Conservation (phyloP, 2,888 invertebrate species). For the Nomada flava region DNA sequence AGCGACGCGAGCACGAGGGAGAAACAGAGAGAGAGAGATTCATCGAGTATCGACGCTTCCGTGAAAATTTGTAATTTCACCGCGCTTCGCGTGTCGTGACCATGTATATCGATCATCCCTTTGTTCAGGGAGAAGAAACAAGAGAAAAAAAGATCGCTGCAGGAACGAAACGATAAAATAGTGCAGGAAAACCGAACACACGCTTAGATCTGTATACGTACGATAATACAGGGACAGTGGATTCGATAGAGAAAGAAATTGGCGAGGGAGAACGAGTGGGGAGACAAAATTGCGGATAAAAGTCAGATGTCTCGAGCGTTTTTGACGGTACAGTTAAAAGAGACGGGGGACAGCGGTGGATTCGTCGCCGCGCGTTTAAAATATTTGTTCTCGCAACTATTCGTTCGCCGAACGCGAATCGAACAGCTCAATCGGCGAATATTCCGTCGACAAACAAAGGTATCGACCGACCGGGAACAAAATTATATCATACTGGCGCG, state of each 20-base stretch:
- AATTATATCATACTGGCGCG: slow-evolving; percentile 7
- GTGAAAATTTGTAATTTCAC: slow-evolving; percentile 49
- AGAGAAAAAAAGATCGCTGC: not conserved
- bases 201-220: not conserved
- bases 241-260: not conserved
- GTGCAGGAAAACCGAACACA: not conserved
- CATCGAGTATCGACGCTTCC: slow-evolving; percentile 22
- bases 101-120: slow-evolving; percentile 46
- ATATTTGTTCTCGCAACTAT: slow-evolving; percentile 47
- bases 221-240: not conserved
- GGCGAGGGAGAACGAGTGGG: not conserved
- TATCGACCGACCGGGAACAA: slow-evolving; percentile 14
- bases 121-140: slow-evolving; percentile 30
- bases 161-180: not conserved
- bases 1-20: not conserved
- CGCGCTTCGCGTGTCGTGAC: slow-evolving; percentile 40
- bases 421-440: slow-evolving; percentile 39
- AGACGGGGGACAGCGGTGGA: not conserved
- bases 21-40: not conserved
- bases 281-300: slow-evolving; percentile 5
- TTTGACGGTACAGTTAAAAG: slow-evolving; percentile 15
- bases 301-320: slow-evolving; percentile 39
- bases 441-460: slow-evolving; percentile 33
- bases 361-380: slow-evolving; percentile 32
- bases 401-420: slow-evolving; percentile 45